A percentile compares a stretch with the other conserved stretches of the same genome.
Conservation (phyloP, 2,797 vertebrate genomes). For the Mareca strepera region DNA sequence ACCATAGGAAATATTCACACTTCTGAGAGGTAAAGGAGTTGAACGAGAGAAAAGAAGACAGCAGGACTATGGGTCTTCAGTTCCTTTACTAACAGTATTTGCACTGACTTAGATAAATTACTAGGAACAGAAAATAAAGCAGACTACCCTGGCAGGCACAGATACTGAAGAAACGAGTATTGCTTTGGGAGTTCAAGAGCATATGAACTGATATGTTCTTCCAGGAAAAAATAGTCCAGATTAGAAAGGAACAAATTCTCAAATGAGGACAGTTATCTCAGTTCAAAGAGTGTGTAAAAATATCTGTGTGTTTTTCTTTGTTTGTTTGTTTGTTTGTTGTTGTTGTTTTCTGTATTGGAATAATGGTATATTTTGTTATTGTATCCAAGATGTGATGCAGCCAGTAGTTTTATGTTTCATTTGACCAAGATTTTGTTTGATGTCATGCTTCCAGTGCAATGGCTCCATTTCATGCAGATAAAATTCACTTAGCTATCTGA, state of each 20-base stretch:
- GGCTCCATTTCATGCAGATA: neutral
- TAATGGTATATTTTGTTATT: neutral
- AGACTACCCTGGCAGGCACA: neutral
- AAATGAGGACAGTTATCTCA: neutral
- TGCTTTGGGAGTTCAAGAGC: fast-evolving
- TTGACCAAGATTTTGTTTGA: neutral
- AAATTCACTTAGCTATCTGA: fast-evolving
- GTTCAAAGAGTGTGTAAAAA: neutral
- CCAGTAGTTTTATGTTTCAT: neutral
- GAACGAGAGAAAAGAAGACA: neutral
- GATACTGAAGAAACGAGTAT: neutral
- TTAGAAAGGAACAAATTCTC: neutral
- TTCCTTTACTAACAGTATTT: neutral
- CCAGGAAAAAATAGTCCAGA: neutral
- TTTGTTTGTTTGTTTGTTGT: too few species aligned
- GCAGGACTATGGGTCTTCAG: neutral
- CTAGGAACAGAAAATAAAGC: neutral
- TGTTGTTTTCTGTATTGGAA: neutral
- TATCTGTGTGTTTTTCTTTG: neutral
- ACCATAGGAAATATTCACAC: neutral
- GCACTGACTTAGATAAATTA: neutral
- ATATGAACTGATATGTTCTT: neutral
- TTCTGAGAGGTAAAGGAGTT: neutral
- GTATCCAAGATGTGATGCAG: neutral
- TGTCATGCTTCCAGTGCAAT: neutral